Evolutionary conservation across 2,113 vertebrate genomes (phyloP).

Genomic region (Spea multiplicata): DNA sequence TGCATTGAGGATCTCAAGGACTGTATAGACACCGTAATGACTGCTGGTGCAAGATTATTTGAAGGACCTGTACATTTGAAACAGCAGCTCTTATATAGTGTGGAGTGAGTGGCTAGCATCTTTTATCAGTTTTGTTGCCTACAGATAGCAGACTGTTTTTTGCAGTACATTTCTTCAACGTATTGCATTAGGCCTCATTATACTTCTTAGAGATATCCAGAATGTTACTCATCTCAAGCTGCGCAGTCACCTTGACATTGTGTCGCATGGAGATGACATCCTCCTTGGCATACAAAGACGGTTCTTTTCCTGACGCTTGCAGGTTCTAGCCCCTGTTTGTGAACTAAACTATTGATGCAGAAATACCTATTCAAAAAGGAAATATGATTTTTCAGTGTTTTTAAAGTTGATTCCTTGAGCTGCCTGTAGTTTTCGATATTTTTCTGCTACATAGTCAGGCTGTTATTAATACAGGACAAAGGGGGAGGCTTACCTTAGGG

Average conservation of each 20-base stretch:
- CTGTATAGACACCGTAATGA: slow-evolving; percentile 53
- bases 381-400: no score
- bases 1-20: slow-evolving; percentile 62
- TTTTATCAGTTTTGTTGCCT: slow-evolving; percentile 19
- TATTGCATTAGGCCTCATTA: no score
- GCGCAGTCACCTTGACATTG: slow-evolving; percentile 23
- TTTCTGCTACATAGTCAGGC: no score
- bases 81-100: slow-evolving; percentile 53
- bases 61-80: slow-evolving; percentile 55
- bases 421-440: no score
- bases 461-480: no score
- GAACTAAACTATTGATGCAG: no score
- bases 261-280: not conserved
- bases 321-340: not conserved
- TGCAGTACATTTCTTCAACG: not conserved
- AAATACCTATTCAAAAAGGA: no score
- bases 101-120: slow-evolving; percentile 40
- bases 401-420: no score
- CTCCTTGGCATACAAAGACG: no score
- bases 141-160: slow-evolving; percentile 28
- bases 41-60: slow-evolving; percentile 59
- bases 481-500: no score
- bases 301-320: not conserved
- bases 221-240: no score
- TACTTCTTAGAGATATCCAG: no score